Conservation (phyloP, 2,797 vertebrate species). For the Sarcoramphus papa region DNA sequence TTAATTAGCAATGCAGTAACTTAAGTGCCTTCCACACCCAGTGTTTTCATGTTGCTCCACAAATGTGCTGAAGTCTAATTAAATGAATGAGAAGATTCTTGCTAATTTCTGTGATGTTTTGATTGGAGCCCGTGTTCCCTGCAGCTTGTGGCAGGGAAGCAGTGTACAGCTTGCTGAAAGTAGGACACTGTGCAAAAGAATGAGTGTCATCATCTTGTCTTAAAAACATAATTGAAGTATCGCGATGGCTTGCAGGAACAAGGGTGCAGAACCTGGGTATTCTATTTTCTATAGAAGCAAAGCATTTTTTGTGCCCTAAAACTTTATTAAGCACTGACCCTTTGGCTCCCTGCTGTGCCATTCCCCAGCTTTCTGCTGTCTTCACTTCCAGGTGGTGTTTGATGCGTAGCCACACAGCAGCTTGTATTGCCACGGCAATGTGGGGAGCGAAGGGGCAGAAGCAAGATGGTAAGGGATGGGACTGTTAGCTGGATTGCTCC, state of each 20-base stretch:
- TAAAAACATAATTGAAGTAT: not conserved
- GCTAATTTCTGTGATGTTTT: not conserved
- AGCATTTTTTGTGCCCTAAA: not conserved
- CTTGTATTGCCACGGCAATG: not conserved
- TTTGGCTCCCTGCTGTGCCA: not conserved
- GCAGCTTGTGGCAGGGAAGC: not conserved
- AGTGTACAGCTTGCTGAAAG: not conserved
- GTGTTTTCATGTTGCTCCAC: not conserved
- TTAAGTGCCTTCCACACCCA: not conserved
- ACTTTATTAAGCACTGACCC: not conserved
- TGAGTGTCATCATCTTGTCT: not conserved
- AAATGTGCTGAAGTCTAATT: not conserved
- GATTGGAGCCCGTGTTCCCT: rapidly evolving
- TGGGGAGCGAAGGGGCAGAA: not conserved
- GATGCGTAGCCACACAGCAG: too few relatives aligned
- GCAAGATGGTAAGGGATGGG: not conserved
- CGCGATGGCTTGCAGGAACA: not conserved
- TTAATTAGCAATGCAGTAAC: not conserved
- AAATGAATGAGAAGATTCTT: not conserved
- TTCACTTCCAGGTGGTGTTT: not conserved
- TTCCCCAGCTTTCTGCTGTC: not conserved
- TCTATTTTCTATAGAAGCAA: not conserved
- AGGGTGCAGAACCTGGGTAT: not conserved
- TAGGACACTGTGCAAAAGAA: not conserved
- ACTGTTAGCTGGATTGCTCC: not conserved